These are phyloP conservation scores for Cuculus canorus DNA, from an alignment of 2,797 vertebrate species.

Conservation along the genomic window DNA sequence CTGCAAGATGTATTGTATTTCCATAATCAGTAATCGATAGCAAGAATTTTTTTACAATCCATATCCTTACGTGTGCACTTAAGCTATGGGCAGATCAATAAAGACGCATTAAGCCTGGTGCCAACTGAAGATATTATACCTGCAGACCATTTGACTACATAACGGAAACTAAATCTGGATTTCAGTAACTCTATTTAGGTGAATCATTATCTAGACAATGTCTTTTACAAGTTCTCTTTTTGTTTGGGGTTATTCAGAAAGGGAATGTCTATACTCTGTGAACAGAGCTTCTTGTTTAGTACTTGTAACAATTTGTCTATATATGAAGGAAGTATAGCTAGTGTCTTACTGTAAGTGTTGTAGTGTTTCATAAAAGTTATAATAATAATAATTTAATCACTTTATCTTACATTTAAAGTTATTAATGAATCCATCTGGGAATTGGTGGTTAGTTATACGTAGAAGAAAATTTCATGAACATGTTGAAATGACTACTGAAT, in stretches of 20 bases:
- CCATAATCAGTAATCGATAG: conserved; percentile 10
- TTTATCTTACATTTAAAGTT: not conserved
- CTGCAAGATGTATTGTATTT: conserved; percentile 29
- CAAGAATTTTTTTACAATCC: conserved; percentile 12
- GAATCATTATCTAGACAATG: conserved; percentile 8
- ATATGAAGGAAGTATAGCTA: not conserved
- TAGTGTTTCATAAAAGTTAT: not conserved
- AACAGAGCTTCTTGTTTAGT: not conserved
- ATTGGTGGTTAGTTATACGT: not conserved
- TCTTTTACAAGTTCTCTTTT: conserved; percentile 17
- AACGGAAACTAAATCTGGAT: conserved; percentile 8
- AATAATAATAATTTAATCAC: not conserved
- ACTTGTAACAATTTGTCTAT: not conserved
- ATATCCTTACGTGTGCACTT: conserved; percentile 22
- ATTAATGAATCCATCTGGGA: not conserved
- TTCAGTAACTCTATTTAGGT: conserved; percentile 36
- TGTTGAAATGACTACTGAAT: not conserved
- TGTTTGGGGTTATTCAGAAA: not conserved
- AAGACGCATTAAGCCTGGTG: conserved; percentile 33
- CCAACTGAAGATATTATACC: conserved; percentile 27
- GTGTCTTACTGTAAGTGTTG: not conserved
- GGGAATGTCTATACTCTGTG: not conserved
- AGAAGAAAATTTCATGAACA: not conserved
- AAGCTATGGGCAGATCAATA: conserved; percentile 44
- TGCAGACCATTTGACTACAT: conserved; percentile 3